Evolutionary conservation across 2,888 invertebrate species (phyloP), one percentile per base, ranked within the genome.

Genomic region (Pheosia gnoma): DNA sequence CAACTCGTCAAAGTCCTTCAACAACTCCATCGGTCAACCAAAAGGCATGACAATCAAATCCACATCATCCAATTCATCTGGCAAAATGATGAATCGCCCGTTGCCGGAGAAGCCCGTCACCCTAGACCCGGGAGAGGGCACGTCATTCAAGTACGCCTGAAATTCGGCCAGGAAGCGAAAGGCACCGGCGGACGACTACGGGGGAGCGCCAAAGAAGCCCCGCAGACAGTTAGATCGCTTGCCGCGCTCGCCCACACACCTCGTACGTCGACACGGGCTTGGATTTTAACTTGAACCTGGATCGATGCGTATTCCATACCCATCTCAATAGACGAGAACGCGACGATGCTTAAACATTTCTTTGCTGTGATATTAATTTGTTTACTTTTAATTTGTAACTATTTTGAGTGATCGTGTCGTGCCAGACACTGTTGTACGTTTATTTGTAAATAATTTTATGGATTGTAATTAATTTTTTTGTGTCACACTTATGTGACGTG

Each of bases 41-140:
- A 78, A 73, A 8, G 77, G 79, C 11, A 81, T 77, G 13, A 86
- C 88, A 4, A 81, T 86, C 5, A 86, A 85, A 71, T 84, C 80
- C 9, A 71, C 70, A 36, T 67, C 83, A 9, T 93, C 94, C 2
- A 91, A 90, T 45, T 87, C 90, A n/a, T 89, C 91, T 3, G 89
- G 84, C 39, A 95, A 94, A 75, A 96, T 96, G 95, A 92, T 95
- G 41, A 95, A 96, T 76, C 91, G 96, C 69, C 96, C 96, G n/a
- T 86, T 96, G 49, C 96, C 96, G 0, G 95, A 95, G 67, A 96
- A 95, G 80, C 96, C 96, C 47, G 47, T 9, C n/a, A n/a, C 47
- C n/a, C 58, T 80, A 53, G 90, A 91, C 72, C 83, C 87, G 4
- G 91, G 88, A n/a, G 91, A 90, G 60, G 91, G 91, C 3, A 85